Base-by-base conservation (phyloP, 2,888 invertebrate genomes). In the Zele albiditarsus region DNA sequence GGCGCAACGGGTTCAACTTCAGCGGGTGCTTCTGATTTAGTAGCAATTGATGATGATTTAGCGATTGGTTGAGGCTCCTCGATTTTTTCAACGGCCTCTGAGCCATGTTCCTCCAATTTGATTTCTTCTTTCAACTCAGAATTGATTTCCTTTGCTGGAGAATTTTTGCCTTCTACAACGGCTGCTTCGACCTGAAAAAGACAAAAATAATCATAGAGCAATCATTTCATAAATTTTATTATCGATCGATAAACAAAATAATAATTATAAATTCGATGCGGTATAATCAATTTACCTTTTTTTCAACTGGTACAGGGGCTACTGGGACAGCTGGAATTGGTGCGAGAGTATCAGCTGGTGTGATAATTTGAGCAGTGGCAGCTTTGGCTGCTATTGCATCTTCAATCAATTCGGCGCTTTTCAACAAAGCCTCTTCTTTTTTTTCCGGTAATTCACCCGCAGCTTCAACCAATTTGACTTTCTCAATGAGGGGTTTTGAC, bases 51-150 rank as follows among this genome's bases (percentile, higher is more conserved):
- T 6, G 79, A 81, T 6, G 75, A 78, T n/a, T 84, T 79, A 16
- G 75, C 79, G 28, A 80, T 82, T 16, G 83, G 80, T 20, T 80
- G 80, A 2, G 81, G 80, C 4, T 80, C 79, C 38, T 81, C 78
- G 28, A 82, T 83, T 0, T 84, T 71, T 42, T 80, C 84, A 33
- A 77, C 76, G 0, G 82, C 62, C n/a, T 82, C 82, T 16, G 80
- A 75, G 0, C 80, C 79, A 1, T 82, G 83, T 27, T 73, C 83
- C 71, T 82, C 81, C 68, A 80, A 71, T 46, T 77, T 80, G 72
- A 82, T 83, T 27, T 82, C 82, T n/a, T 83, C 83, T n/a, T 78
- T 81, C 73, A 82, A 80, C 6, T 76, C 79, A 5, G 58, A 60
- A n/a, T 25, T 16, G 3, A 42, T 46, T 28, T 82, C 80, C 14